Evolutionary conservation across 1,140 invertebrate genomes (phyloP).

Genomic region (Bombus difficillimus): DNA sequence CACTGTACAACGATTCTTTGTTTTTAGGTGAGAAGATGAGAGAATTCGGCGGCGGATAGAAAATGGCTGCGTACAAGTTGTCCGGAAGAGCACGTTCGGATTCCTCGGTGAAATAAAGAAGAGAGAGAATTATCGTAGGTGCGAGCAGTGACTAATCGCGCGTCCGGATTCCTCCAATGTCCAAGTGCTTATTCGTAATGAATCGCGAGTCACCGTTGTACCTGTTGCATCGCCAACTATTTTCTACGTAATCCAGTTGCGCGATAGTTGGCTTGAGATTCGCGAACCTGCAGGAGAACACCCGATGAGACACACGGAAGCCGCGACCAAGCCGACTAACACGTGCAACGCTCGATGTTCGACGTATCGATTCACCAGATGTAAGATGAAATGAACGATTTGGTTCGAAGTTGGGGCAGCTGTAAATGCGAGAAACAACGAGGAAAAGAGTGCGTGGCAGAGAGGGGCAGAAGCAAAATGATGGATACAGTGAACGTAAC

Average conservation of each 20-base stretch:
- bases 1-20: not conserved
- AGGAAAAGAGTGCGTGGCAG: not conserved
- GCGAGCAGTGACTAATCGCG: not conserved
- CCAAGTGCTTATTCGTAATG: not conserved
- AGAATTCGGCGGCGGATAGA: conserved; percentile 3
- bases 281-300: not conserved
- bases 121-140: not conserved
- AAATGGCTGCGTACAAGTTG: conserved; percentile 54
- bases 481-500: conserved; percentile 67
- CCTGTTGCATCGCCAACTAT: conserved; percentile 53
- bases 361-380: not conserved
- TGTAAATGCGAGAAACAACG: conserved; percentile 12
- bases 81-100: conserved; percentile 51
- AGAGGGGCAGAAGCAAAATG: conserved; percentile 63
- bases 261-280: no score
- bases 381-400: conserved; percentile 19
- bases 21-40: conserved; percentile 45
- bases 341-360: not conserved
- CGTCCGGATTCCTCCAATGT: conserved; percentile 3
- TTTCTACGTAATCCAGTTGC: conserved; percentile 4
- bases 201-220: conserved; percentile 29
- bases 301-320: not conserved
- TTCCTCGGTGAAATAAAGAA: conserved; percentile 55
- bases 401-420: not conserved
- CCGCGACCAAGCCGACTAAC: not conserved